Base-by-base conservation (phyloP, 2,113 vertebrate species). In the Hippocampus abdominalis region DNA sequence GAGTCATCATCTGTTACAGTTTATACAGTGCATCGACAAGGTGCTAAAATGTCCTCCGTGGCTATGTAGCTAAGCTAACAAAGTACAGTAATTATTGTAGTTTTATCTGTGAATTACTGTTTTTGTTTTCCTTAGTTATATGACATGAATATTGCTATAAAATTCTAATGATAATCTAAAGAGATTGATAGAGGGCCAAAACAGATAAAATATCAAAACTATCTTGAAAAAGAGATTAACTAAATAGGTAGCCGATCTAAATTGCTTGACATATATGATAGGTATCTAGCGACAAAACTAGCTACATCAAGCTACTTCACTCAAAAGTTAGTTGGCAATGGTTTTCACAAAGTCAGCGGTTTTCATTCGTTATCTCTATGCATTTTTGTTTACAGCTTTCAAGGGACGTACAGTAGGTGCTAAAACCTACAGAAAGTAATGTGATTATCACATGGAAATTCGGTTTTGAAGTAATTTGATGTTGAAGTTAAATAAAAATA, bases 341-440 rank as follows among this genome's bases (percentile, higher is more conserved):
- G 68, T 71, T 78, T 56, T 61, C 64, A 66, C 57, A 32, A 32
- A 29, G 25, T 57, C 23, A 29, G 13, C 15, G 56, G 57, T 29
- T 60, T 60, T 32, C 27, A 36, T 57, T 57, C 8, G 54, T 57
- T 5, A 57, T 66, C 40, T 69, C 68, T 27, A 61, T 72, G 8
- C 29, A 5, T 62, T 65, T 63, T 75, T 13, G 29, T 70, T 79
- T 76, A 72, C 66, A 8, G 68, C 80, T 77, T 72, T 66, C 71
- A 59, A 44, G 64, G 64, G 64, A 66, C 6, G 67, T 62, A 76
- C 42, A 64, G 42, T 64, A 64, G 71, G 73, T 77, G 82, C 77
- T 74, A 78, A 72, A 80, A 42, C 75, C 75, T 62, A 49, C 64
- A 73, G 57, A 81, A 75, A 77, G 56, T 82, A 81, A 62, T 82